Percentiles rank a stretch among this genome's conserved stretches.
Evolutionary conservation across 1,140 invertebrate species (phyloP).

Genomic region (Spodoptera frugiperda): DNA sequence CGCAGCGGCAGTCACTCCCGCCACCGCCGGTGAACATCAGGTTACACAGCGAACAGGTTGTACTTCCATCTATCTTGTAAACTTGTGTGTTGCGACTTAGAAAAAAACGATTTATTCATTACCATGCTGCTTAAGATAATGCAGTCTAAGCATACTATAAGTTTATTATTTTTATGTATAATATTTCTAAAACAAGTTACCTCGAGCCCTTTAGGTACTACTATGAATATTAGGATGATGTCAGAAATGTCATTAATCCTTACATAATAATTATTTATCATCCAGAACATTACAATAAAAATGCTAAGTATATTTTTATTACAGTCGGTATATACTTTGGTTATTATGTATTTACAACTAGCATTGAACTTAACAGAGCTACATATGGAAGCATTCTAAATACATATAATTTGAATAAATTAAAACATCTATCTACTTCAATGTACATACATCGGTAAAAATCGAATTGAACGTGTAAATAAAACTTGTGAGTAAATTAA

Average conservation of each 20-base stretch:
- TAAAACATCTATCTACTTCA: neutral
- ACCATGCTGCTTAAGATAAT: slow-evolving; percentile 11
- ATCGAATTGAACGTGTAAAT: neutral
- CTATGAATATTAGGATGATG: slow-evolving; percentile 25
- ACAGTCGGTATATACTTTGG: no score
- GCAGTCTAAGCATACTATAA: slow-evolving; percentile 2
- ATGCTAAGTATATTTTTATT: neutral
- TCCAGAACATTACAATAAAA: neutral
- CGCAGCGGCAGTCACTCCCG: slow-evolving; percentile 72
- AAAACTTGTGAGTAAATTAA: neutral
- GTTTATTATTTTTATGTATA: slow-evolving; percentile 26
- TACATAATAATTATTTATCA: neutral
- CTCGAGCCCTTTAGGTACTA: slow-evolving; percentile 14
- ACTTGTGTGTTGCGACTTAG: slow-evolving; percentile 32
- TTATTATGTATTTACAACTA: no score
- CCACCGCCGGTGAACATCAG: slow-evolving; percentile 76
- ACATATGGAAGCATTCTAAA: neutral
- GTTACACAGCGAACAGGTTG: slow-evolving; percentile 77
- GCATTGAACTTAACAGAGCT: neutral
- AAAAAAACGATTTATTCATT: neutral
- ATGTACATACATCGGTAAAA: neutral
- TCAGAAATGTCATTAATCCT: slow-evolving; percentile 43
- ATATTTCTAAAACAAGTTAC: slow-evolving; percentile 14
- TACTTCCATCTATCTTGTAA: slow-evolving; percentile 62
- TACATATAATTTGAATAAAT: slow-evolving; percentile 11